Base-by-base conservation (phyloP, 2,113 vertebrate species). In the Pygoscelis adeliae region DNA sequence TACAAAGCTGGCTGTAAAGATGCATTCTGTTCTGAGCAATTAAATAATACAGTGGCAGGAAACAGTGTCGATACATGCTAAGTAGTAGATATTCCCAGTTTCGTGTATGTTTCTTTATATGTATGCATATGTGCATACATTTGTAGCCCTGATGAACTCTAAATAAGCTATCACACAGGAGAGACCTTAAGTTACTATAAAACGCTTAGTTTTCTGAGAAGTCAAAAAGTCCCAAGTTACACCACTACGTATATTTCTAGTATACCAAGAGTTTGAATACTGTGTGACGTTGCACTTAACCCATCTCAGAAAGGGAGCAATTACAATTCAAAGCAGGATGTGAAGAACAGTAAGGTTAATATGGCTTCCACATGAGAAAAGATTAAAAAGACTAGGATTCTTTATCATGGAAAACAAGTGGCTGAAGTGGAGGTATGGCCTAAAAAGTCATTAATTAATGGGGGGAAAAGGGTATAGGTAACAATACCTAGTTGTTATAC, bases 391-490 rank as follows among this genome's bases (percentile, higher is more conserved):
- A 15, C 5, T 44, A 34, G 4, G 21, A 34, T 38, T 46, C 17
- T 59, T 80, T 87, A 14, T 40, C 11, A 58, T 9, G 26, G 25
- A 83, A 79, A 83, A 30, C 12, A 81, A n/a, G 30, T 74, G 36
- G 15, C 11, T 44, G 15, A 80, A 74, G 6, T 81, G 22, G 16
- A 63, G 6, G 1, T 47, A 69, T 52, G 20, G 11, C 18, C n/a
- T 81, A 56, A 87, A 59, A 82, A 36, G 32, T 18, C 15, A 34
- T 34, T 11, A 52, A 20, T 67, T 50, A 61, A 17, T 21, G 6
- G 3, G 3, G 2, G 11, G 4, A 1, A 47, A 69, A 36, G 5
- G 2, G 4, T 26, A 74, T 42, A 78, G 19, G 10, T 26, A 36
- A 46, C 7, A 66, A 62, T 9, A 27, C 4, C 5, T 81, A 21